Evolutionary conservation across 1,140 invertebrate genomes (phyloP).

Genomic region (Drosophila asahinai): DNA sequence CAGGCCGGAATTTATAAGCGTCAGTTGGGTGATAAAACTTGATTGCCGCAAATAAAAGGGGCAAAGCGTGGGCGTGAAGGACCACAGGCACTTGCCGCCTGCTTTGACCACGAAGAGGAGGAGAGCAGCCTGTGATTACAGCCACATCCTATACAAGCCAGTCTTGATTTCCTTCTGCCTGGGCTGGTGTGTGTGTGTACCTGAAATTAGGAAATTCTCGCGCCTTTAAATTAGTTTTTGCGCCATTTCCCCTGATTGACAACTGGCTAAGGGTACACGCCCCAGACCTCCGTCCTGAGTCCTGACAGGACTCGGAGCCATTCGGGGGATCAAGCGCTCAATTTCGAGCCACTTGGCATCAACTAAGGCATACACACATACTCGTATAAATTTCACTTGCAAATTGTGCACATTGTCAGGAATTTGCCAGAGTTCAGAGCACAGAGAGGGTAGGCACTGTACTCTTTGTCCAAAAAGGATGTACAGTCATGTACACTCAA

Average conservation of each 20-base stretch:
- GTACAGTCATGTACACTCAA: conserved; percentile 6
- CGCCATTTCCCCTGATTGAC: conserved; percentile 20
- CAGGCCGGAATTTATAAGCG: conserved; percentile 74
- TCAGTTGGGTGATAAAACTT: conserved; percentile 78
- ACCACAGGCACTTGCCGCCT: neutral
- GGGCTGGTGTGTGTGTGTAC: neutral
- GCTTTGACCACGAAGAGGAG: conserved; percentile 4
- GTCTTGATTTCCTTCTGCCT: neutral
- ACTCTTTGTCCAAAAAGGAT: neutral
- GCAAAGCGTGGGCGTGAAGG: conserved; percentile 5
- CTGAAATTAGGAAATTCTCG: conserved; percentile 16
- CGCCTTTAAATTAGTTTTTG: conserved; percentile 30
- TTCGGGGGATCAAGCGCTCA: neutral
- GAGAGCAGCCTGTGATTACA: neutral
- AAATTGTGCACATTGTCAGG: conserved; percentile 13
- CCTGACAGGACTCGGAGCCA: neutral
- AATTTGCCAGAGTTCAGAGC: neutral
- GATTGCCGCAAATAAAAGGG: conserved; percentile 72
- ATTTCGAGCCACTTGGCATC: conserved; percentile 11
- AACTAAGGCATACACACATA: neutral
- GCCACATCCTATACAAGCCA: neutral
- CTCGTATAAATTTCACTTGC: conserved; percentile 18
- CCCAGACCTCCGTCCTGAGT: neutral
- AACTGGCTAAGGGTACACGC: conserved; percentile 1
- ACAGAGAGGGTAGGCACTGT: neutral